Conservation (phyloP, 2,113 vertebrate genomes). For the Xyliphius kryptos region DNA sequence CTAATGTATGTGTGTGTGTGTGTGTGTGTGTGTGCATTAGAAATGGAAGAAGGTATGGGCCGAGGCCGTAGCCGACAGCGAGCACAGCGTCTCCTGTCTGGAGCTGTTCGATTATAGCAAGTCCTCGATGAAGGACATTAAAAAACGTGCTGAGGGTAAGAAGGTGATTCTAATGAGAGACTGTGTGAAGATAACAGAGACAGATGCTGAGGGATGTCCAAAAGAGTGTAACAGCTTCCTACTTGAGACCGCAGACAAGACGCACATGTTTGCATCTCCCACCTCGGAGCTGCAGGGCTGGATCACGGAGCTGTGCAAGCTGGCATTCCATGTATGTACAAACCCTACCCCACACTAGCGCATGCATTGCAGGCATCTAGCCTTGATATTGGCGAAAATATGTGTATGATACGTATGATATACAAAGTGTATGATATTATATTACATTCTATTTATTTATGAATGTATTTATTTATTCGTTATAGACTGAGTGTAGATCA, state of each 20-base stretch:
- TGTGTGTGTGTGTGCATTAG: constrained; percentile 46
- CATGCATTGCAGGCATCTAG: too few relatives aligned
- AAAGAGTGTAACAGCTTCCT: constrained; percentile 63
- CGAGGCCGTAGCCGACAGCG: constrained; percentile 52
- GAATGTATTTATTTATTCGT: too few relatives aligned
- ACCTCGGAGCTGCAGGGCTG: constrained; percentile 42
- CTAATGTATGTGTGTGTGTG: constrained; percentile 5
- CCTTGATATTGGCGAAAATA: too few relatives aligned
- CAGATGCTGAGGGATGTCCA: constrained; percentile 45
- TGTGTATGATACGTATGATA: too few relatives aligned
- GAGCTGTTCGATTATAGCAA: constrained; percentile 62
- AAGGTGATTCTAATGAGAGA: constrained; percentile 55
- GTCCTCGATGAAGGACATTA: constrained; percentile 26
- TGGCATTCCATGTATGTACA: constrained; percentile 66
- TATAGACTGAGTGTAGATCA: too few relatives aligned
- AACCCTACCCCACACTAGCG: too few relatives aligned
- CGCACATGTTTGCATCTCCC: constrained; percentile 60
- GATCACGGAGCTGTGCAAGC: constrained; percentile 61
- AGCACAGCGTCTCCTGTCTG: constrained; percentile 59
- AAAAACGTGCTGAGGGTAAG: constrained; percentile 46
- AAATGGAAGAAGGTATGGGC: constrained; percentile 73
- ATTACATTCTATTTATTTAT: too few relatives aligned
- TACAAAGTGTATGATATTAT: too few relatives aligned
- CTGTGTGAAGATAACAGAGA: constrained; percentile 63
- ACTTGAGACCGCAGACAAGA: constrained; percentile 66